Evolutionary conservation across 2,113 vertebrate genomes (phyloP).

Genomic region (Lepus timidus): DNA sequence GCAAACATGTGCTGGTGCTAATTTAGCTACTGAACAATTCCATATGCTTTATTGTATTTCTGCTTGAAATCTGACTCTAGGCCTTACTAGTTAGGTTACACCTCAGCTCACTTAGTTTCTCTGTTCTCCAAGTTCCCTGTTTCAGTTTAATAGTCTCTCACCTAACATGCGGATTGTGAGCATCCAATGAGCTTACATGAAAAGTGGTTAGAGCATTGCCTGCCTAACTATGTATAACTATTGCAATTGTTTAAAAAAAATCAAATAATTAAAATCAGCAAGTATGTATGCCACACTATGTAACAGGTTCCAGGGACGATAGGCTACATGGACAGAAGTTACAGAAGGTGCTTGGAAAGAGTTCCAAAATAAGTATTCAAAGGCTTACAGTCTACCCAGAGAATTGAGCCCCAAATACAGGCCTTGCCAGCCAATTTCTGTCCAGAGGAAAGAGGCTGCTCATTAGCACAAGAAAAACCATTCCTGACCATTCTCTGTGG

Average conservation of each 20-base stretch:
- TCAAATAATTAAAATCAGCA: conserved; percentile 9
- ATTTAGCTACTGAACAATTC: neutral
- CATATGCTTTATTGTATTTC: neutral
- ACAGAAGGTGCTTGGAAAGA: neutral
- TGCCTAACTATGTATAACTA: neutral
- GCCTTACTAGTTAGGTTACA: neutral
- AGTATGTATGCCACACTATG: neutral
- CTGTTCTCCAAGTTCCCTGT: neutral
- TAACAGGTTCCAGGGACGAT: neutral
- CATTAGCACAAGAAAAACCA: neutral
- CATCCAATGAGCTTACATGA: neutral
- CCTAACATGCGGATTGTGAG: neutral
- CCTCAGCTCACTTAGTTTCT: neutral
- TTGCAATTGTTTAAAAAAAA: neutral
- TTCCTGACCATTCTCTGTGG: neutral
- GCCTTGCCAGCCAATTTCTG: neutral
- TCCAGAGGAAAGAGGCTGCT: neutral
- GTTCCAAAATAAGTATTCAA: neutral
- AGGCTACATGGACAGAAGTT: neutral
- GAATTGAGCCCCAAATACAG: neutral
- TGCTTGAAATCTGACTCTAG: neutral
- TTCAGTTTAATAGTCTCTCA: neutral
- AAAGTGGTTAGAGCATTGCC: neutral
- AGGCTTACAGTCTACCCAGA: neutral
- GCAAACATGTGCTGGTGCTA: neutral